phyloP scores from a whole-genome alignment of 2,113 vertebrate species.

The Xyliphius kryptos region DNA sequence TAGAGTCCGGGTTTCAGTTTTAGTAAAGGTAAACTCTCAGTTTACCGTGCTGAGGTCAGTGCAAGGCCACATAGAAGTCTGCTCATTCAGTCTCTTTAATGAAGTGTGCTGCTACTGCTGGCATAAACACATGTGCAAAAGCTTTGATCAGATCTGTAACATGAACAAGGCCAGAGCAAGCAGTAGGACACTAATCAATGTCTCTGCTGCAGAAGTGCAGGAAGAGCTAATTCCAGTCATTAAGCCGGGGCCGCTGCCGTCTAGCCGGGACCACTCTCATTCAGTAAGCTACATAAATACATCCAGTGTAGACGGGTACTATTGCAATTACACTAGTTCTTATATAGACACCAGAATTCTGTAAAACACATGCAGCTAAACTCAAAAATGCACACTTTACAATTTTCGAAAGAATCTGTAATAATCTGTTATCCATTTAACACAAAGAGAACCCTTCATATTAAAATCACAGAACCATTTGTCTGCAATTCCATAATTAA shows the following conservation, averaged over 20 bases:
- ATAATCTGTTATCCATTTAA: no score
- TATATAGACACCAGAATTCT: no score
- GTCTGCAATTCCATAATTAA: constrained; percentile 37
- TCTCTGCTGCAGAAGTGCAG: constrained; percentile 23
- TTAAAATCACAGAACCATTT: constrained; percentile 16
- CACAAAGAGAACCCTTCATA: no score
- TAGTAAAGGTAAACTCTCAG: no score
- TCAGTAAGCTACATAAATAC: constrained; percentile 6
- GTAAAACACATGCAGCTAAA: no score
- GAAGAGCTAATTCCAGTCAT: no score
- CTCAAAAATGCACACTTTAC: no score
- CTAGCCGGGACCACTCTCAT: constrained; percentile 2
- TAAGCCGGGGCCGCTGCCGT: constrained; percentile 1
- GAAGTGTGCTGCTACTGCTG: constrained; percentile 43
- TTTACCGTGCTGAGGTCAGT: constrained; percentile 40
- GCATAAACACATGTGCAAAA: constrained; percentile 42
- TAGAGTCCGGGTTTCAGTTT: no score
- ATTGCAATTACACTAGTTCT: no score
- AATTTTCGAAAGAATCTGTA: no score
- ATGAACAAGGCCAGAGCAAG: constrained; percentile 17
- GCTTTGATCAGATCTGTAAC: constrained; percentile 46
- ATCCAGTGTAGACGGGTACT: no score
- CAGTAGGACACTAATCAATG: constrained; percentile 33
- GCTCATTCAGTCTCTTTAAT: constrained; percentile 33
- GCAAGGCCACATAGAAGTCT: constrained; percentile 35